Percentiles rank a stretch among this genome's conserved stretches.
phyloP scores from a whole-genome alignment of 2,113 vertebrate species.

The Zootoca vivipara region DNA sequence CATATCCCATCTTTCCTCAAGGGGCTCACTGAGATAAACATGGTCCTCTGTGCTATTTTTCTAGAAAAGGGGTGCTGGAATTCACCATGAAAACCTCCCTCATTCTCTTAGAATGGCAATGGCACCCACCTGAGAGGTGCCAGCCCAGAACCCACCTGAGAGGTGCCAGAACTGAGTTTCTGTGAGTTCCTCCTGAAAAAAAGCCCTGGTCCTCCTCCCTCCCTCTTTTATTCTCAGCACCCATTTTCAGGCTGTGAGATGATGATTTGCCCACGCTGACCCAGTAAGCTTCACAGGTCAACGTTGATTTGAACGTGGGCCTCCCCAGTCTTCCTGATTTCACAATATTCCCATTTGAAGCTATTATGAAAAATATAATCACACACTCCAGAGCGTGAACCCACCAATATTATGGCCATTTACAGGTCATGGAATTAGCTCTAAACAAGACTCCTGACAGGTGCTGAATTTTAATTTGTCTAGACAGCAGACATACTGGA shows the following conservation, averaged over 20 bases:
- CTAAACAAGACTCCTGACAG: background rate
- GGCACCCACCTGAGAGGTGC: too few species aligned
- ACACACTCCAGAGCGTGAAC: background rate
- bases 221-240: background rate
- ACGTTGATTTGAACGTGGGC: background rate
- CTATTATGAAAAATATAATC: background rate
- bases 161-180: too few species aligned
- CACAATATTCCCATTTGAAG: background rate
- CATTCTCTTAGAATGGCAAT: too few species aligned
- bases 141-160: too few species aligned
- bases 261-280: background rate
- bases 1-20: background rate
- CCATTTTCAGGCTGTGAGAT: background rate
- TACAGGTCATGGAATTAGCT: background rate
- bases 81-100: too few species aligned
- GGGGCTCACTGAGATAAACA: too few species aligned
- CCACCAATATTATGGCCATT: background rate
- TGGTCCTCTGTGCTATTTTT: too few species aligned
- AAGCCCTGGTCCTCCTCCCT: background rate
- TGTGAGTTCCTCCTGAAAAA: background rate
- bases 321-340: background rate
- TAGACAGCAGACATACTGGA: background rate
- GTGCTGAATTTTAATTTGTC: constrained; percentile 1
- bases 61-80: too few species aligned
- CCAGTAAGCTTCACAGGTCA: background rate